phyloP scores from a whole-genome alignment of 2,113 vertebrate species.

The Podarcis cretensis region DNA sequence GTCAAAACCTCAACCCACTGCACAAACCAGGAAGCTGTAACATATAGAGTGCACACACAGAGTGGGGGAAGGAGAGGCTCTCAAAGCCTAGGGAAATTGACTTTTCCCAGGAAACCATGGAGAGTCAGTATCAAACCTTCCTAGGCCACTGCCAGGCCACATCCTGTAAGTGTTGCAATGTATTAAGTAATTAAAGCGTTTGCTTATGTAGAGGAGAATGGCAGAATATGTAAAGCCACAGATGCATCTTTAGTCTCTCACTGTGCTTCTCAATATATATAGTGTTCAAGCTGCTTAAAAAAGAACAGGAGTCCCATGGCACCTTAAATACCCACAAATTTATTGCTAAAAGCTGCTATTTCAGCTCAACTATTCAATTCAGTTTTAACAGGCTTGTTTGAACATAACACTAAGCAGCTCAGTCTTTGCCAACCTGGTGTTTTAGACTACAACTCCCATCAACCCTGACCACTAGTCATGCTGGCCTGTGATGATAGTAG shows the following conservation, averaged over 20 bases:
- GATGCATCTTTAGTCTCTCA: background rate
- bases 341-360: background rate
- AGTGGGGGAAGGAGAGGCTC: background rate
- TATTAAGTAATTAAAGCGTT: background rate
- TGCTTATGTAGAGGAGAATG: background rate
- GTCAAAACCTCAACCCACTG: background rate
- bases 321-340: background rate
- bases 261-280: background rate
- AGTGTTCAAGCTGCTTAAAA: background rate
- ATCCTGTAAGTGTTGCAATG: background rate
- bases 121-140: background rate
- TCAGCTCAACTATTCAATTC: background rate
- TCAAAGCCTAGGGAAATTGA: background rate
- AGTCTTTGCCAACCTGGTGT: too few species aligned
- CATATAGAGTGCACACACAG: background rate
- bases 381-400: too few species aligned
- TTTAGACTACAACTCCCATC: too few species aligned
- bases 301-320: background rate
- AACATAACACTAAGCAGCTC: too few species aligned
- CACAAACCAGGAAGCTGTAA: background rate
- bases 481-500: too few species aligned
- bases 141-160: background rate
- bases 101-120: background rate
- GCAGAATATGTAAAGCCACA: background rate
- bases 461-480: too few species aligned